These are phyloP conservation scores for Eurytemora carolleeae DNA, from an alignment of 1,140 invertebrate genomes.

Conservation along the genomic window DNA sequence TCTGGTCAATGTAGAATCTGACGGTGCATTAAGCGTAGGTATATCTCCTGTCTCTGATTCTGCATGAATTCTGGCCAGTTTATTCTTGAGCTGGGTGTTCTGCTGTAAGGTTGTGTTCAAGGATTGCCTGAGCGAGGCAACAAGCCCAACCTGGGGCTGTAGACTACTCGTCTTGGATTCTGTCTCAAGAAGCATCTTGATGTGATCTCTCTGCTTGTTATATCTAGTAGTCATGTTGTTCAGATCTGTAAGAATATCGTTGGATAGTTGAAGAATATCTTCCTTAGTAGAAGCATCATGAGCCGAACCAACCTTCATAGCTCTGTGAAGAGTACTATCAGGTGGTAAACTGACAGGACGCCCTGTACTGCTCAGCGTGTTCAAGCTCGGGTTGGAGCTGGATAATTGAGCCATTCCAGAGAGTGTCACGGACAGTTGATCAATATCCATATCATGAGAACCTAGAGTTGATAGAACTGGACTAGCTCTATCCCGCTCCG, in stretches of 20 bases:
- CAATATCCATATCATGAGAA: neutral
- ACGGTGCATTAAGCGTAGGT: conserved; percentile 16
- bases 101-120: conserved; percentile 45
- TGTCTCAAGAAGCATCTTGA: neutral
- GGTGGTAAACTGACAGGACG: neutral
- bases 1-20: conserved; percentile 7
- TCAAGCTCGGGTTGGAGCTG: neutral
- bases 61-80: conserved; percentile 40
- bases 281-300: neutral
- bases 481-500: neutral
- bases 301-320: no score
- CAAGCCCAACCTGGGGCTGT: conserved; percentile 21
- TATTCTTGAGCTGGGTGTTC: conserved; percentile 42
- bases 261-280: neutral
- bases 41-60: conserved; percentile 23
- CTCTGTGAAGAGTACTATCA: neutral
- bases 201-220: neutral
- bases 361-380: neutral
- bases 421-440: neutral
- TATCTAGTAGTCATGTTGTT: neutral
- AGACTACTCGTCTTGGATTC: conserved; percentile 2
- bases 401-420: neutral
- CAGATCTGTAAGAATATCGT: neutral
- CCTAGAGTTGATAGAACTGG: neutral
- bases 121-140: conserved; percentile 34